These are phyloP conservation scores for Pandion haliaetus DNA, from an alignment of 2,113 vertebrate species.

Conservation along the genomic window DNA sequence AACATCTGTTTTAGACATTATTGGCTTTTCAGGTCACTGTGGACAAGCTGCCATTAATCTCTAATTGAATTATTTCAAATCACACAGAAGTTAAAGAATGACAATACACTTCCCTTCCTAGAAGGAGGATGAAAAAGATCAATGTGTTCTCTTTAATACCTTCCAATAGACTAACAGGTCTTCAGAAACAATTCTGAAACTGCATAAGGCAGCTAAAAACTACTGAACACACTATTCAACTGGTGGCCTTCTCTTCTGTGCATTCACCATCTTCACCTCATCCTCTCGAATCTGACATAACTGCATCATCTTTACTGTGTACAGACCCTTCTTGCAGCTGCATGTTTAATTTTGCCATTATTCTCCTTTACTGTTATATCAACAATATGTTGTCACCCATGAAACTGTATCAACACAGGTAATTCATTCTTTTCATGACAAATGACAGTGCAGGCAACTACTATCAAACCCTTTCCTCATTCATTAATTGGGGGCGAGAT, in stretches of 20 bases:
- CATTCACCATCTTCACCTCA: background rate
- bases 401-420: background rate
- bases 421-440: background rate
- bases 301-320: background rate
- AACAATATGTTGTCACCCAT: background rate
- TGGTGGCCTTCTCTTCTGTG: background rate
- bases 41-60: background rate
- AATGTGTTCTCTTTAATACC: background rate
- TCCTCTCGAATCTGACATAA: background rate
- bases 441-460: background rate
- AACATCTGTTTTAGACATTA: background rate
- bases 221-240: rapidly evolving
- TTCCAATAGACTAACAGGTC: background rate
- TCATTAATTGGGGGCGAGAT: background rate
- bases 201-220: background rate
- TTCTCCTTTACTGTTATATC: background rate
- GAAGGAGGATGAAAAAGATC: background rate
- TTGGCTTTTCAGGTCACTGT: background rate
- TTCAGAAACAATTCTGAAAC: background rate
- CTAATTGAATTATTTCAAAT: background rate
- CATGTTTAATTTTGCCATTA: background rate
- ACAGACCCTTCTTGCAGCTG: background rate
- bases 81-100: background rate
- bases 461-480: background rate
- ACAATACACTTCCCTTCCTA: background rate